Base-by-base conservation (phyloP, 2,113 vertebrate species). In the Symphodus melops region DNA sequence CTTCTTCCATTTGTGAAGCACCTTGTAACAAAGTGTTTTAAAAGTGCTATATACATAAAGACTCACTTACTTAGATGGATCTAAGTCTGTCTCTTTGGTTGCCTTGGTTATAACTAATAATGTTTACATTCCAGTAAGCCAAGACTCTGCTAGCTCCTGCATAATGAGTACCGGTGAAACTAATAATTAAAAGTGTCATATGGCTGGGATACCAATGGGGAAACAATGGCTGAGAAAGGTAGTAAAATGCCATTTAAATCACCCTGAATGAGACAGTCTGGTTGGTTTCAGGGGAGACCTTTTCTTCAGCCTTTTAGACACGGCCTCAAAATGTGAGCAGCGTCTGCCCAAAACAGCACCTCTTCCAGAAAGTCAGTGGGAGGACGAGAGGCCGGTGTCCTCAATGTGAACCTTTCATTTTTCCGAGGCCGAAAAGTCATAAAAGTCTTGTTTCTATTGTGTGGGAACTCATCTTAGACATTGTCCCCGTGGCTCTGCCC, bases 391-490 rank as follows among this genome's bases (percentile, higher is more conserved):
- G 21, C 14, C 59, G 77, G 86, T 68, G 80, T 87, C 91, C 84
- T 36, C 76, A 83, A 72, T 46, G 74, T 88, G 88, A 92, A 88
- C 79, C 79, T 84, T 67, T 84, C 73, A 91, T 87, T 90, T 92
- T 84, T 82, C 76, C 41, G 36, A 71, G 76, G 66, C 86, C 46
- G 42, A 85, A 61, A 83, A 93, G 92, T 93, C 94, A 94, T 95
- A 94, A 95, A 95, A 90, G 92, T 92, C 91, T 91, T 92, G 91
- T 93, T 93, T 87, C 93, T 77, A 93, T 95, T 95, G 94, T 95
- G 93, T 94, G 92, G 82, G 88, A 92, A 91, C 92, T 92, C 92
- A 92, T 92, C 90, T 83, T 54, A 85, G 92, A 93, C 92, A 93
- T 92, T 89, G 91, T 92, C 90, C 90, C 90, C 21, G 72, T 82